Conservation (phyloP, 2,113 vertebrate genomes). For the Semicossyphus pulcher region DNA sequence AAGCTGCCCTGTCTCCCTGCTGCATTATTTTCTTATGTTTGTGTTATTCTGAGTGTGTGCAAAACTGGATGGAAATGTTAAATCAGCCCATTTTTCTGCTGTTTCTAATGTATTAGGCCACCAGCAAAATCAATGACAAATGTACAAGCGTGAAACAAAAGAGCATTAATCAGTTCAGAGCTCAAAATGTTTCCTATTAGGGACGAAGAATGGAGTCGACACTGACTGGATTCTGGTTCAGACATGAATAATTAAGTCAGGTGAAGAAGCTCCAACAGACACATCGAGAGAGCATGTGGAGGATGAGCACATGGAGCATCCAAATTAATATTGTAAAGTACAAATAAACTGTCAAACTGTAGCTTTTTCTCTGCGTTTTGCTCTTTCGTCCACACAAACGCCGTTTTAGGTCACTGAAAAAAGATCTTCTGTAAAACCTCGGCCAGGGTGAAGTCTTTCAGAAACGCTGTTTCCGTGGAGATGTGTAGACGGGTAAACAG, state of each 20-base stretch:
- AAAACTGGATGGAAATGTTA: not conserved
- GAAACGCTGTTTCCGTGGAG: too few species aligned
- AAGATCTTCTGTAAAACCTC: too few species aligned
- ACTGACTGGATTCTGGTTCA: not conserved
- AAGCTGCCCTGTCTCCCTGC: not conserved
- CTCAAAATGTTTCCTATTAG: not conserved
- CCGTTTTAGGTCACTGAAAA: too few species aligned
- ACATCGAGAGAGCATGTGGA: not conserved
- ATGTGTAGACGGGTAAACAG: too few species aligned
- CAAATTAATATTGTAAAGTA: too few species aligned
- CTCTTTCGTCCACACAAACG: too few species aligned
- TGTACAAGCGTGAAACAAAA: constrained; percentile 7
- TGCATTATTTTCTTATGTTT: not conserved
- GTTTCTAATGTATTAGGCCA: not conserved
- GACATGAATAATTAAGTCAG: constrained; percentile 2
- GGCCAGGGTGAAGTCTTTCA: too few species aligned
- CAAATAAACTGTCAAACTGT: too few species aligned
- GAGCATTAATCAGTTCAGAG: not conserved
- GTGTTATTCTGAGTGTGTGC: not conserved
- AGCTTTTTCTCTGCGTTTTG: too few species aligned
- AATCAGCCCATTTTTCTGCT: constrained; percentile 11
- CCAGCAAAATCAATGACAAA: not conserved
- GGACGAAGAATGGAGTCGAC: not conserved
- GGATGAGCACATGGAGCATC: not conserved
- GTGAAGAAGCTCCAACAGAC: not conserved